These are phyloP conservation scores for Garrulus glandarius DNA, from an alignment of 2,797 vertebrate genomes.

Conservation along the genomic window DNA sequence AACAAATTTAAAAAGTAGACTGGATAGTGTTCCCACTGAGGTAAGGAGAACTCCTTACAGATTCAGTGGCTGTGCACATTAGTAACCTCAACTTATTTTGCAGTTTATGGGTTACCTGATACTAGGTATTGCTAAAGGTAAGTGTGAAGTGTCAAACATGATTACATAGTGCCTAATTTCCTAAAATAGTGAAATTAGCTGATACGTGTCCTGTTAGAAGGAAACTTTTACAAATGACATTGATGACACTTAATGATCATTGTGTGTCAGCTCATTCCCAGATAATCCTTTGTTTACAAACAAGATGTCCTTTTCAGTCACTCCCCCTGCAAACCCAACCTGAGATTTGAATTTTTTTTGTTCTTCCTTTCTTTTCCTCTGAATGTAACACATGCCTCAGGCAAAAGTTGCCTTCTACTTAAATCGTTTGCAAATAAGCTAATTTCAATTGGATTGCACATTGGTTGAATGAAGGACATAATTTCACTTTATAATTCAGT, in stretches of 20 bases:
- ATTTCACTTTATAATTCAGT: background rate
- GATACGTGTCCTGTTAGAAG: background rate
- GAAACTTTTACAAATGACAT: background rate
- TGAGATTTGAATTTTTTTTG: background rate
- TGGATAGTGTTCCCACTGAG: background rate
- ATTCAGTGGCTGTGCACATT: background rate
- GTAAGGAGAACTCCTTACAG: background rate
- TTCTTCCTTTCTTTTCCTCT: background rate
- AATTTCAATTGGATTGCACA: conserved; percentile 15
- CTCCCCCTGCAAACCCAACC: background rate
- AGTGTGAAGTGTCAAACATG: background rate
- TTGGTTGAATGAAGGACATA: background rate
- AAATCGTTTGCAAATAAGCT: background rate
- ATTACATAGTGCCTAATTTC: background rate
- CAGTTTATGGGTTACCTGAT: background rate
- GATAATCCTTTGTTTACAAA: conserved; percentile 33
- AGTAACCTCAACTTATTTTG: background rate
- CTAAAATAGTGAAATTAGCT: background rate
- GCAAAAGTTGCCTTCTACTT: background rate
- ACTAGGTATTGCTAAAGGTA: conserved; percentile 15
- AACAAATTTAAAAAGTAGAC: background rate
- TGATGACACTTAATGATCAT: background rate
- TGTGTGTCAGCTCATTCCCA: conserved; percentile 16
- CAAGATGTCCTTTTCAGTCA: background rate
- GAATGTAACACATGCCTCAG: background rate